phyloP scores from a whole-genome alignment of 2,797 vertebrate species.

The Potorous gilbertii region DNA sequence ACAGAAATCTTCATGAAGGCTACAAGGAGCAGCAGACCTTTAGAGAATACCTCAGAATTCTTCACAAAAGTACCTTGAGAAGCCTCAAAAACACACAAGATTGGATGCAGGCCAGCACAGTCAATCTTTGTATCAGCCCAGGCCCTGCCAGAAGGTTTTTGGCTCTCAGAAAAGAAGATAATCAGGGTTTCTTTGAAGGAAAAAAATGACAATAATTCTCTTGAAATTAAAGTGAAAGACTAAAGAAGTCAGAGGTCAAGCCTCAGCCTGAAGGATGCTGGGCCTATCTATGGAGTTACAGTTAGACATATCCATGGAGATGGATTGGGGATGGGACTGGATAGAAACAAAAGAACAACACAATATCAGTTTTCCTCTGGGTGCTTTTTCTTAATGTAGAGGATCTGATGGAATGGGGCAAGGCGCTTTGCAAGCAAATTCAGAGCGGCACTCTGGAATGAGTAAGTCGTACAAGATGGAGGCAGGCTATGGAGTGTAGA shows the following conservation, averaged over 20 bases:
- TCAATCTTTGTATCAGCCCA: background rate
- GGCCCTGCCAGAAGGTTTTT: background rate
- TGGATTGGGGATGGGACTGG: background rate
- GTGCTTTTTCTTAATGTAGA: background rate
- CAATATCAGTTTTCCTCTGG: background rate
- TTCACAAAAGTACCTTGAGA: background rate
- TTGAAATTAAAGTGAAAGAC: constrained; percentile 4
- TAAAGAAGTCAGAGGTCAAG: background rate
- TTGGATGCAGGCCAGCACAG: background rate
- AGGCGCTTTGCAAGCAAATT: background rate
- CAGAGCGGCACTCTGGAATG: background rate
- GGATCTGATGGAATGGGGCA: background rate
- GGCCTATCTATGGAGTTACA: background rate
- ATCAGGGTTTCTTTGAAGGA: background rate
- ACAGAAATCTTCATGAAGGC: constrained; percentile 1
- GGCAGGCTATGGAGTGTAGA: constrained; percentile 49
- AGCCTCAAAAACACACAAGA: background rate
- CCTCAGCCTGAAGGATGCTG: constrained; percentile 6
- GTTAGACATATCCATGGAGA: background rate
- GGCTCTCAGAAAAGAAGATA: background rate
- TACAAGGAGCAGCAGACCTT: background rate
- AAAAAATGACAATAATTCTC: background rate
- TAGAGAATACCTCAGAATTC: background rate
- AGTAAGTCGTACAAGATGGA: constrained; percentile 44
- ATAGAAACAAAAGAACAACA: background rate